Evolutionary conservation across 2,888 invertebrate genomes (phyloP).

Genomic region (Bombylius discolor): DNA sequence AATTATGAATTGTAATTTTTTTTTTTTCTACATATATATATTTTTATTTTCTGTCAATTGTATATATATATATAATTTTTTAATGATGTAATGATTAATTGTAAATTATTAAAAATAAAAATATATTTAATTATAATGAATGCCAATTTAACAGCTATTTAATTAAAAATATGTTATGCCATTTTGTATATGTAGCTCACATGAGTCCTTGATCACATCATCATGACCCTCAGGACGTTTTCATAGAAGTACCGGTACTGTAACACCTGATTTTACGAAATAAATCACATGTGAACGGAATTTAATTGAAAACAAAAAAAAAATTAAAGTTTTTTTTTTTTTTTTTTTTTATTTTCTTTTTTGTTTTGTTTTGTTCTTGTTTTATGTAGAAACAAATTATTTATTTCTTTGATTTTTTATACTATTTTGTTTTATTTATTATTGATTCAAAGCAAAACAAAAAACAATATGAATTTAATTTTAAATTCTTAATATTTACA

Average conservation of each 20-base stretch:
- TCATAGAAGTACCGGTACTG: conserved; percentile 8
- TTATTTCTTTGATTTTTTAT: not conserved
- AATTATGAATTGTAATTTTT: too few species aligned
- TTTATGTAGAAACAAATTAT: not conserved
- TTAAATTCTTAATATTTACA: too few species aligned
- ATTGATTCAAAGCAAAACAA: too few species aligned
- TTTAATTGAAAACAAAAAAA: conserved; percentile 1
- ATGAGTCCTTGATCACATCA: conserved; percentile 5
- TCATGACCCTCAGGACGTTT: conserved; percentile 4
- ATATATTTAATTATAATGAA: not conserved
- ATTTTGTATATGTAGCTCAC: conserved; percentile 7
- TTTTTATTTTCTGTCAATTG: too few species aligned
- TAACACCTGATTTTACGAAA: conserved; percentile 9
- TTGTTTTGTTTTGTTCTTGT: not conserved
- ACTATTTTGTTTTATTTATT: not conserved
- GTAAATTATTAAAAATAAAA: not conserved
- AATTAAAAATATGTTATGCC: conserved; percentile 5
- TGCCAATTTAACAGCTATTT: not conserved
- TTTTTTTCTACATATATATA: too few species aligned
- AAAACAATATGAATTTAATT: too few species aligned
- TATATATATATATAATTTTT: too few species aligned
- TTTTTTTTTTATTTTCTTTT: not conserved
- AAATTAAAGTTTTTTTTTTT: not conserved
- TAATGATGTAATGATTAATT: too few species aligned
- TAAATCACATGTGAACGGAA: conserved; percentile 6